These are phyloP conservation scores for Tenthredo notha DNA, from an alignment of 2,888 invertebrate species.

Conservation along the genomic window DNA sequence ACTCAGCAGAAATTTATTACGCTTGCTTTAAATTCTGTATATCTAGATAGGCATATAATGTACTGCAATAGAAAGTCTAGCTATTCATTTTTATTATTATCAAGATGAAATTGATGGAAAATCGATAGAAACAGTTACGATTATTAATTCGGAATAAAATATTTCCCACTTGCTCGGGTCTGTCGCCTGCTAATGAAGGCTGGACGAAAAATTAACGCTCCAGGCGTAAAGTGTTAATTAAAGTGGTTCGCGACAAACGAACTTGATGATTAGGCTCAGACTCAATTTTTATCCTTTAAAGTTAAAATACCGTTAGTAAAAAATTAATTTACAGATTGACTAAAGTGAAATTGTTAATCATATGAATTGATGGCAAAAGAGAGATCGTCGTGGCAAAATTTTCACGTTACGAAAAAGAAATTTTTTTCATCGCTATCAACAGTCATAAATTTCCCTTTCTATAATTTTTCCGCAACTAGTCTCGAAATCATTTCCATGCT, in stretches of 20 bases:
- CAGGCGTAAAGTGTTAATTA: constrained; percentile 35
- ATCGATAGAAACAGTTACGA: background rate
- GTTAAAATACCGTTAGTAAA: background rate
- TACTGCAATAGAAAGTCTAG: background rate
- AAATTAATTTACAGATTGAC: background rate
- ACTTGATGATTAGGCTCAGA: background rate
- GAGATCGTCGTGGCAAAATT: background rate
- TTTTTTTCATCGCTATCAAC: background rate
- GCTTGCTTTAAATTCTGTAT: background rate
- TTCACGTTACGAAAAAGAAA: too few relatives aligned
- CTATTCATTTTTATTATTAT: background rate
- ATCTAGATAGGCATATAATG: background rate
- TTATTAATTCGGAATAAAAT: constrained; percentile 24
- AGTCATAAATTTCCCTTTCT: background rate
- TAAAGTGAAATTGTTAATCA: background rate
- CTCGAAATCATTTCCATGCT: background rate
- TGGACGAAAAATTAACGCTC: constrained; percentile 36
- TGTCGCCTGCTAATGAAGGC: constrained; percentile 34
- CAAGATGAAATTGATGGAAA: background rate
- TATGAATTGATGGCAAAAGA: background rate
- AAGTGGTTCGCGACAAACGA: constrained; percentile 23
- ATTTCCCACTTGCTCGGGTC: background rate
- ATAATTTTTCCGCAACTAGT: too few relatives aligned
- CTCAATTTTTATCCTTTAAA: background rate
- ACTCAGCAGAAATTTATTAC: constrained; percentile 1